Evolutionary conservation across 2,797 vertebrate genomes (phyloP).

Genomic region (Pangasius djambal): DNA sequence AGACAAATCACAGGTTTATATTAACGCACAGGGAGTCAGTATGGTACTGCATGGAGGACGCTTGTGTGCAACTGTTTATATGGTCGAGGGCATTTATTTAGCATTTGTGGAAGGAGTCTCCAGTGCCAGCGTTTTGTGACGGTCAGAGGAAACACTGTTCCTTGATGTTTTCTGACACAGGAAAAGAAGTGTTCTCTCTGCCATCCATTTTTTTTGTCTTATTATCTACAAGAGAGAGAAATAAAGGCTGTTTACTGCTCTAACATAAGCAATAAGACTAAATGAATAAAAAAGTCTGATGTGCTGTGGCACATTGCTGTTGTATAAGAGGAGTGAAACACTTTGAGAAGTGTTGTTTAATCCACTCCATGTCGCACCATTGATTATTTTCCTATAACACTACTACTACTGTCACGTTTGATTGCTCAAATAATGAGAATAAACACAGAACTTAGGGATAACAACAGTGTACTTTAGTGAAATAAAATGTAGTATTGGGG

Average conservation of each 20-base stretch:
- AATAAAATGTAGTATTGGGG: neutral
- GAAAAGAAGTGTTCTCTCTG: neutral
- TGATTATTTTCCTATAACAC: neutral
- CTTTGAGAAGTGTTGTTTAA: neutral
- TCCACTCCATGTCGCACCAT: neutral
- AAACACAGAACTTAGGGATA: neutral
- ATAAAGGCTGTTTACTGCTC: neutral
- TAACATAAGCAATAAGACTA: neutral
- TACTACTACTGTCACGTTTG: neutral
- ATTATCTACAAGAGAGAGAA: neutral
- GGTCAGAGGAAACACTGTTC: neutral
- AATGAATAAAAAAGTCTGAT: neutral
- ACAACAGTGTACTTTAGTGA: neutral
- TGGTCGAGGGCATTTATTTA: neutral
- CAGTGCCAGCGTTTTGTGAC: neutral
- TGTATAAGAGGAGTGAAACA: neutral
- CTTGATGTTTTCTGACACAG: neutral
- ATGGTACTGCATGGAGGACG: neutral
- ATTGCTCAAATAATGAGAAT: neutral
- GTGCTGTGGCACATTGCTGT: neutral
- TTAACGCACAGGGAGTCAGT: neutral
- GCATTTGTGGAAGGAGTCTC: neutral
- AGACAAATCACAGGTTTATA: neutral
- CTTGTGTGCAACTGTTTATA: neutral
- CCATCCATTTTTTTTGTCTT: neutral